Evolutionary conservation across 2,113 vertebrate genomes (phyloP), one percentile per base, ranked within the genome.

Genomic region (Ptilonorhynchus violaceus): DNA sequence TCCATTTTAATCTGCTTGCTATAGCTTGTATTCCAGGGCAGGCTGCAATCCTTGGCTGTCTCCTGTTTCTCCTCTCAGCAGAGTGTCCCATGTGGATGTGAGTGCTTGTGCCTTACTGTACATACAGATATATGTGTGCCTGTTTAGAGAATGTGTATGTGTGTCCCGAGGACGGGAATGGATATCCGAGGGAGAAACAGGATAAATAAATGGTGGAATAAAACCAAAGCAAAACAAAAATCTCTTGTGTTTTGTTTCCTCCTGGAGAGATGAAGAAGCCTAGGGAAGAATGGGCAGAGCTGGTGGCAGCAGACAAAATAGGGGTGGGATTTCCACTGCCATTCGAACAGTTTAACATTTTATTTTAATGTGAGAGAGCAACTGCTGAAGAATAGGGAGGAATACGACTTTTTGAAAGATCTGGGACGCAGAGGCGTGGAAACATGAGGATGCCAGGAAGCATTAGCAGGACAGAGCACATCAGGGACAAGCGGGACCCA

Each of bases 71-170:
- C 67, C 91, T 87, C 64, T 75, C 76, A 91, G 79, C 82, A 56
- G 58, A 46, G 33, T 42, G 41, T 90, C 70, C 70, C 56, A 95
- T 39, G 67, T 74, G 81, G 78, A 50, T 64, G 60, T 85, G 91
- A 95, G 56, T 80, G 82, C 53, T 47, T 89, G 83, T 82, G 69
- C 83, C 74, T 96, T 94, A 88, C 62, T 96, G 91, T 82, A 50
- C 68, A 75, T 82, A 42, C 23, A 84, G 49, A 79, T 44, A 67
- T 10, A 10, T 9, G 68, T 27, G 76, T 86, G 85, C 77, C 50
- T 91, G 90, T 70, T 42, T 79, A 77, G 53, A 87, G 79, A 82
- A 73, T 22, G 22, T 88, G 66, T 89, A 52, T 62, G 35, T 80
- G 74, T 87, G 92, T 69, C 82, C 62, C 2, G 1, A 78, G 69